Evolutionary conservation across 1,140 invertebrate species (phyloP).

Genomic region (Drosophila sucinea): DNA sequence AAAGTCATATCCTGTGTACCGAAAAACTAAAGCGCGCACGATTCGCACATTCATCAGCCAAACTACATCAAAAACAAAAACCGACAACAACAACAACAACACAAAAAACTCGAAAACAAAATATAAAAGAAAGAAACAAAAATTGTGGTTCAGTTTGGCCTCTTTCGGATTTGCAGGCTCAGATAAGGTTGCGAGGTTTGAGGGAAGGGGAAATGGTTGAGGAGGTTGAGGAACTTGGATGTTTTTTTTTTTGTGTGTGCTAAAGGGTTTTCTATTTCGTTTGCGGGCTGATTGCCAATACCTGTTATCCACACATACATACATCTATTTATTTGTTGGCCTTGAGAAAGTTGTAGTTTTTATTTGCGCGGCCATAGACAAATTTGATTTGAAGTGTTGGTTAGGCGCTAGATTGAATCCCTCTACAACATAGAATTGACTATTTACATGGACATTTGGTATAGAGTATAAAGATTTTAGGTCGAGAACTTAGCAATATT

Average conservation of each 20-base stretch:
- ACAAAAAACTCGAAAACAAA: constrained; percentile 1
- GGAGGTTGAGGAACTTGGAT: not conserved
- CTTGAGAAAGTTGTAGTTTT: constrained; percentile 9
- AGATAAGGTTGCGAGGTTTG: not conserved
- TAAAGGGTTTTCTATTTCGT: constrained; percentile 10
- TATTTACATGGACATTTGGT: too few species aligned
- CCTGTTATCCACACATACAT: not conserved
- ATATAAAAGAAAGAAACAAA: constrained; percentile 19
- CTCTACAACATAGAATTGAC: too few species aligned
- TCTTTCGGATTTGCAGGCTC: constrained; percentile 5
- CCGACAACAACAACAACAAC: not conserved
- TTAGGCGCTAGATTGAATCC: too few species aligned
- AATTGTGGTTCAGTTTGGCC: constrained; percentile 7
- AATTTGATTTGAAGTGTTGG: constrained; percentile 7
- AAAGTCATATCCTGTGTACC: constrained; percentile 61
- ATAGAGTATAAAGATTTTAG: too few species aligned
- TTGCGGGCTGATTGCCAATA: constrained; percentile 13
- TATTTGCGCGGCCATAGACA: not conserved
- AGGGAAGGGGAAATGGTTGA: not conserved
- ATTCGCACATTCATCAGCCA: constrained; percentile 42
- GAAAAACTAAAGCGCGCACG: constrained; percentile 49
- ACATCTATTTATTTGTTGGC: not conserved
- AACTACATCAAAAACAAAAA: constrained; percentile 3
- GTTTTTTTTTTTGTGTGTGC: not conserved
- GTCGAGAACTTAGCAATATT: too few species aligned